phyloP scores from a whole-genome alignment of 35 echinoderm and acorn worm species.

The Hemicentrotus pulcherrimus region DNA sequence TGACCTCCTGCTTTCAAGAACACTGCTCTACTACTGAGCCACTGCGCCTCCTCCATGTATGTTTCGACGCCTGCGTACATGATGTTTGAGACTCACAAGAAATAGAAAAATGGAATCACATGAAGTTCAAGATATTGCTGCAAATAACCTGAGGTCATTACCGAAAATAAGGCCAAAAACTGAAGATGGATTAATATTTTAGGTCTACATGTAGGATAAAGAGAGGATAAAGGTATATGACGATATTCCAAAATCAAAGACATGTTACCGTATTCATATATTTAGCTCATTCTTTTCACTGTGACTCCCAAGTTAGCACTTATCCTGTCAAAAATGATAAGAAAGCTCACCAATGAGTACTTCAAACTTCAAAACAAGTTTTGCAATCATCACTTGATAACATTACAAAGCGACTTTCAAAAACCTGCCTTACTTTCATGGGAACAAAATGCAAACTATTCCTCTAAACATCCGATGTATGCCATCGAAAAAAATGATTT shows the following conservation, averaged over 20 bases:
- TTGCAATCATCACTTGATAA: not conserved
- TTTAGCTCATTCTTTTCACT: too few species aligned
- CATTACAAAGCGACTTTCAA: not conserved
- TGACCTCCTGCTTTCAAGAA: too few species aligned
- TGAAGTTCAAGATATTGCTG: not conserved
- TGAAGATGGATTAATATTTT: not conserved
- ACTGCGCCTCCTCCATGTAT: too few species aligned
- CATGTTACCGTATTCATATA: too few species aligned
- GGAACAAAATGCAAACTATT: not conserved
- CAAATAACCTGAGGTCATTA: not conserved
- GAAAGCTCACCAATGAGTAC: not conserved
- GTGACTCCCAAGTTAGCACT: not conserved
- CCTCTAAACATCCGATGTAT: not conserved
- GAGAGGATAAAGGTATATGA: too few species aligned
- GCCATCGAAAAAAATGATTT: not conserved
- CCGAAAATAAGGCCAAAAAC: not conserved
- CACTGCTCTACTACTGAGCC: too few species aligned
- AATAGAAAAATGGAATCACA: too few species aligned
- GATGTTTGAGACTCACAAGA: too few species aligned
- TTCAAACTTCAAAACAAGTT: not conserved
- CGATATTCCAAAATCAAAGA: too few species aligned
- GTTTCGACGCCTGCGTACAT: too few species aligned
- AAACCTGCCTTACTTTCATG: not conserved
- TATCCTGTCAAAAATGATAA: not conserved
- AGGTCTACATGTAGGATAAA: too few species aligned